Conservation (phyloP, 2,888 invertebrate genomes). For the Oscheius sp. region DNA sequence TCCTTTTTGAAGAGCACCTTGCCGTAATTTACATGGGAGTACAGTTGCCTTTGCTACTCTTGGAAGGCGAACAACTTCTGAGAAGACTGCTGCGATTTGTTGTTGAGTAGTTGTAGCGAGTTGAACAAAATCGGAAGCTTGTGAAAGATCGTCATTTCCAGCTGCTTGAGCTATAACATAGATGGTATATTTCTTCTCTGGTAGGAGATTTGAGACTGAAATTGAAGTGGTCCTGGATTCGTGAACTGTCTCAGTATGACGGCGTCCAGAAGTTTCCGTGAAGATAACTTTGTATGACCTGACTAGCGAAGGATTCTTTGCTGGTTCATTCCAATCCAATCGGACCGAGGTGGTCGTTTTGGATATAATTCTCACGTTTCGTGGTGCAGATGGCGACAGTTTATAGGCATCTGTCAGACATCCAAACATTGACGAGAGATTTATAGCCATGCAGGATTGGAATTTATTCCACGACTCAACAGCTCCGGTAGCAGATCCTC, state of each 20-base stretch:
- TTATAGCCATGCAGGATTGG: conserved; percentile 60
- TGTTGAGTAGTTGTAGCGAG: conserved; percentile 31
- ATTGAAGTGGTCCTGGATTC: conserved; percentile 23
- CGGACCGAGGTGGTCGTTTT: conserved; percentile 12
- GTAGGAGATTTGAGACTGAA: conserved; percentile 25
- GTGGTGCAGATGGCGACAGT: conserved; percentile 54
- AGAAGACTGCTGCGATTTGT: conserved; percentile 11
- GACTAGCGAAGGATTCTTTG: conserved; percentile 17
- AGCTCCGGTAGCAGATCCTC: conserved; percentile 35
- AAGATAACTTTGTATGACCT: conserved; percentile 35
- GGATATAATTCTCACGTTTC: conserved; percentile 19
- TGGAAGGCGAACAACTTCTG: conserved; percentile 26
- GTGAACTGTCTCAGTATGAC: conserved; percentile 2
- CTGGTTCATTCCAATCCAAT: conserved; percentile 39
- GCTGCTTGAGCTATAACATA: conserved; percentile 38
- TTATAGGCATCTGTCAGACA: conserved; percentile 58
- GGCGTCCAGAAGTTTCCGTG: conserved; percentile 19
- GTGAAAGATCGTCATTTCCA: conserved; percentile 27
- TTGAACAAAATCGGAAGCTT: conserved; percentile 30
- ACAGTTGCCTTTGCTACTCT: conserved; percentile 4
- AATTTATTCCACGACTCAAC: conserved; percentile 40
- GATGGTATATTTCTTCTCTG: conserved; percentile 34
- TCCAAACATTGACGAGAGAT: conserved; percentile 55
- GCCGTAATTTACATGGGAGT: conserved; percentile 34
- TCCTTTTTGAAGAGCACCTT: background rate